Evolutionary conservation across 2,797 vertebrate species (phyloP), one percentile per base, ranked within the genome.

Genomic region (Ibycter americanus): DNA sequence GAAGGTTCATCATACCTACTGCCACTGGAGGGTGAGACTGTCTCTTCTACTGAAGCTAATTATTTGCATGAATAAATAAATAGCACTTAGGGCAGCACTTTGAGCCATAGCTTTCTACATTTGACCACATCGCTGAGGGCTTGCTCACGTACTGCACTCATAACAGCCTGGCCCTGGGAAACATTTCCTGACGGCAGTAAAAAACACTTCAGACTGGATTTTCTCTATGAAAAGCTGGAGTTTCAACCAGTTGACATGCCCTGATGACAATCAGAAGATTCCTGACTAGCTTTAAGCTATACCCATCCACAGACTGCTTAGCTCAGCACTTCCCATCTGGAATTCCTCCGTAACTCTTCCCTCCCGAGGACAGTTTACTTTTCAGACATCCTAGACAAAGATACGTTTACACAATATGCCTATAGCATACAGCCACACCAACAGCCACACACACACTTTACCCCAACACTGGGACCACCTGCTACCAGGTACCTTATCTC

Each of bases 181-280:
- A 76, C 38, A 22, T 80, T 32, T 36, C 58, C 49, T 32, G 16
- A 34, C 46, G 29, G 49, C 62, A 73, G 29, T 2, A 79, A 58
- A n/a, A 78, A 58, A 3, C 47, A 34, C 44, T 59, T 73, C 46
- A 59, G 21, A 51, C 6, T 20, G 23, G 7, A 29, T 61, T 84
- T 81, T 68, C 18, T 65, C 32, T 42, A 4, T 2, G 6, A 55
- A 32, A 73, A 70, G 14, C 22, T 59, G 44, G 55, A 52, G 15
- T 55, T 78, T 81, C n/a, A 78, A 44, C 22, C 29, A 42, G 4
- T 0, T 54, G 26, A 18, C 15, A 8, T 0, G 0, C 15, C 20
- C 15, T 59, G 5, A 63, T 34, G 46, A 71, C 51, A 65, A 6
- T 16, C 36, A 61, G 44, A 46, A 73, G 18, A 54, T 46, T 72